These are phyloP conservation scores for Flexamia atlantica DNA, from an alignment of 2,888 invertebrate genomes.

Conservation along the genomic window DNA sequence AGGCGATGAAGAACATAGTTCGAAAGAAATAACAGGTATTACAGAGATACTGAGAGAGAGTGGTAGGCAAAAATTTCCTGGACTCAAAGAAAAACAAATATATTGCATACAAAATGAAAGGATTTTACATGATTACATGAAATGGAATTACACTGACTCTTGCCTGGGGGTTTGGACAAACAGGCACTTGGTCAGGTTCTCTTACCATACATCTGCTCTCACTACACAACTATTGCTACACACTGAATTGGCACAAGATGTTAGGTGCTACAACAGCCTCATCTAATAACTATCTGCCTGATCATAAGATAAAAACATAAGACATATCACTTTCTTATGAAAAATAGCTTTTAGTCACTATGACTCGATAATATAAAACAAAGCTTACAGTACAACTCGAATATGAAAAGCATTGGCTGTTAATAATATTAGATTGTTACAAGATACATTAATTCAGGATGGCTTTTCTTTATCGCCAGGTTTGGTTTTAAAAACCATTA, in stretches of 20 bases:
- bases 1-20: too few species aligned
- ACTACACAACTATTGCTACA: neutral
- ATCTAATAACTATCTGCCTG: neutral
- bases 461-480: too few species aligned
- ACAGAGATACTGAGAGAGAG: too few species aligned
- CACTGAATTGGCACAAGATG: neutral
- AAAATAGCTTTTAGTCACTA: slow-evolving; percentile 1
- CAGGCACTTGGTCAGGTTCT: slow-evolving; percentile 13
- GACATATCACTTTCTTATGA: neutral
- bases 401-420: neutral
- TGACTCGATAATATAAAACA: neutral
- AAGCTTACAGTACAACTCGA: neutral
- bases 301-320: neutral
- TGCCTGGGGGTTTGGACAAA: slow-evolving; percentile 8
- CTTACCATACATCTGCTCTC: too few species aligned
- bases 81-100: too few species aligned
- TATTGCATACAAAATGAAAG: too few species aligned
- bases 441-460: neutral
- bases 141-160: neutral
- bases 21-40: too few species aligned
- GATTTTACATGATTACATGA: too few species aligned
- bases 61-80: too few species aligned
- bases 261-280: slow-evolving; percentile 2
- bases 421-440: neutral
- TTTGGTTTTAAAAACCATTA: too few species aligned